These are phyloP conservation scores for Physella acuta DNA, from an alignment of 1,140 invertebrate species.

Conservation along the genomic window DNA sequence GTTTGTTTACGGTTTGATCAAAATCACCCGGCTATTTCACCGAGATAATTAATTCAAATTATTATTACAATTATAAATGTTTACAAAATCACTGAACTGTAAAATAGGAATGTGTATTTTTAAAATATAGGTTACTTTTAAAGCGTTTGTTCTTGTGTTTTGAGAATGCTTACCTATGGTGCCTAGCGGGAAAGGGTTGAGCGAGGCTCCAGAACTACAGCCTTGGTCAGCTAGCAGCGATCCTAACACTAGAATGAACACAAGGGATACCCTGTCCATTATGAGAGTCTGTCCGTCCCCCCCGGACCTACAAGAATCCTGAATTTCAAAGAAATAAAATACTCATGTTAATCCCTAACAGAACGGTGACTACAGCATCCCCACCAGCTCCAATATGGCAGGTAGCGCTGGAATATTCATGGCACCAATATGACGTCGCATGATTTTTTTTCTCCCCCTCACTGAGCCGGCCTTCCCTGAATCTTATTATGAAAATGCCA, in stretches of 20 bases:
- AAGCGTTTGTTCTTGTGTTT: too few relatives aligned
- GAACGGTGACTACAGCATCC: constrained; percentile 4
- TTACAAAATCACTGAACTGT: too few relatives aligned
- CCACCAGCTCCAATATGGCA: constrained; percentile 16
- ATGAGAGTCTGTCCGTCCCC: neutral
- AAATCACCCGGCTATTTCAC: too few relatives aligned
- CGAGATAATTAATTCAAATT: too few relatives aligned
- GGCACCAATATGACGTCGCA: constrained; percentile 6
- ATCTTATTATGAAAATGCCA: constrained; percentile 22
- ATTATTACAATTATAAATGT: too few relatives aligned
- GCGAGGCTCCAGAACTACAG: neutral
- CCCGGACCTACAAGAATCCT: constrained; percentile 1
- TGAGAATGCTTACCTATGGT: constrained; percentile 19
- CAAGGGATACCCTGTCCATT: constrained; percentile 3
- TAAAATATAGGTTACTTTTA: too few relatives aligned
- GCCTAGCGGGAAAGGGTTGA: constrained; percentile 14
- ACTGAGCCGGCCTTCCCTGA: neutral
- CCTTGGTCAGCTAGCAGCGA: neutral
- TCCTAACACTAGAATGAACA: neutral
- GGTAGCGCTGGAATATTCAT: constrained; percentile 17
- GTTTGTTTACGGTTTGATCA: too few relatives aligned
- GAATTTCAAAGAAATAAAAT: neutral
- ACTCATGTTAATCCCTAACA: neutral
- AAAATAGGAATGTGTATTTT: too few relatives aligned
- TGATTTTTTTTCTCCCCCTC: neutral